These are phyloP conservation scores for Spatula versicolor DNA, from an alignment of 2,797 vertebrate genomes.

Conservation along the genomic window DNA sequence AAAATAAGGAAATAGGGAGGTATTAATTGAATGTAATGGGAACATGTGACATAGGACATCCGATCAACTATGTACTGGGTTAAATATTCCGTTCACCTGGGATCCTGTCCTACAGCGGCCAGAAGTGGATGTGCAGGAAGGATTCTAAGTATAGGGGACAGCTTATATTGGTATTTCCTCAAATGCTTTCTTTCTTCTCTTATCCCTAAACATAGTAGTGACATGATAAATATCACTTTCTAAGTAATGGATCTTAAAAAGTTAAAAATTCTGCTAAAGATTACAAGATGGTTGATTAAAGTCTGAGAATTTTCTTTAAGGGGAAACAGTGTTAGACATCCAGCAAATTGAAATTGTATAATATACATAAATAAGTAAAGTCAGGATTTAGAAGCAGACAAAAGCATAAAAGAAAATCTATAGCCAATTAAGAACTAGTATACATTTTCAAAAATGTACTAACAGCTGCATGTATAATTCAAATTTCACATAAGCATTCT, in stretches of 20 bases:
- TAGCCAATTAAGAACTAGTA: background rate
- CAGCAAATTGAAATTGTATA: background rate
- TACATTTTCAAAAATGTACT: background rate
- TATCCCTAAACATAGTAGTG: background rate
- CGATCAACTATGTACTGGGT: fast-evolving
- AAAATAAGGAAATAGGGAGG: slow-evolving; percentile 3
- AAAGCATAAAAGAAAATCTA: background rate
- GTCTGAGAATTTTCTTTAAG: background rate
- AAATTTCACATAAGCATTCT: background rate
- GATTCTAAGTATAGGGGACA: background rate
- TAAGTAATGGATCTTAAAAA: background rate
- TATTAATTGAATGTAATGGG: background rate
- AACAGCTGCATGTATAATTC: fast-evolving
- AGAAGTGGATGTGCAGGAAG: background rate
- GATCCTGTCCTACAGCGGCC: background rate
- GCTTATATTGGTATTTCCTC: background rate
- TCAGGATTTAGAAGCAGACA: fast-evolving
- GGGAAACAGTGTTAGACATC: background rate
- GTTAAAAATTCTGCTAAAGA: background rate
- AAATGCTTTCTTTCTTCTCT: background rate
- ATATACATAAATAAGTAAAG: fast-evolving
- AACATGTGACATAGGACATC: background rate
- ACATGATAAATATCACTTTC: background rate
- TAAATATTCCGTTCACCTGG: background rate
- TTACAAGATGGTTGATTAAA: background rate